phyloP scores from a whole-genome alignment of 2,888 invertebrate species.

The Drosophila stalkeri region DNA sequence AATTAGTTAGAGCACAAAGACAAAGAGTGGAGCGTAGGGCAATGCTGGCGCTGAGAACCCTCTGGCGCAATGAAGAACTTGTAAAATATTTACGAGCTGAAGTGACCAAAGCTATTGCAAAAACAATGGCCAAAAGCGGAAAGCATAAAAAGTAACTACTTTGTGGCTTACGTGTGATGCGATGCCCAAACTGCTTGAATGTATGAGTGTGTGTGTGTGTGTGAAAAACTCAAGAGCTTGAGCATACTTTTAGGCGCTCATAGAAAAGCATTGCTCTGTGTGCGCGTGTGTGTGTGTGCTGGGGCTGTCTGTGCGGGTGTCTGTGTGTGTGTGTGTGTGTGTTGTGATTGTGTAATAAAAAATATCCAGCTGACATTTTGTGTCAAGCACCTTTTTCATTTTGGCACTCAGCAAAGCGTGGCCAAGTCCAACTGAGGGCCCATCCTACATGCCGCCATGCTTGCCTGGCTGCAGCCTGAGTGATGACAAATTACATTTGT shows the following conservation, averaged over 20 bases:
- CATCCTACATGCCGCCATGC: constrained; percentile 24
- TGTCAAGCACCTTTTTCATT: constrained; percentile 82
- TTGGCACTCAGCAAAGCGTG: constrained; percentile 71
- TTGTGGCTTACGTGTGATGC: constrained; percentile 75
- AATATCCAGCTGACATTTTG: constrained; percentile 82
- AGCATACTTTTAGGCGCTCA: constrained; percentile 60
- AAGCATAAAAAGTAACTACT: constrained; percentile 79
- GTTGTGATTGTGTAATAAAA: constrained; percentile 80
- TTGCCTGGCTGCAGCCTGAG: constrained; percentile 75
- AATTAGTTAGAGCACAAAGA: constrained; percentile 60
- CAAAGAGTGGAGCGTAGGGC: constrained; percentile 10
- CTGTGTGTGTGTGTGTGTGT: constrained; percentile 42
- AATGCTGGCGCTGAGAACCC: neutral
- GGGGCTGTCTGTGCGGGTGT: constrained; percentile 23
- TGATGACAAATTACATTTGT: constrained; percentile 84
- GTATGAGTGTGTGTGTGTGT: constrained; percentile 12
- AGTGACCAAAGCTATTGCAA: constrained; percentile 63
- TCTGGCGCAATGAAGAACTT: constrained; percentile 56
- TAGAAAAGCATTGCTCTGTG: constrained; percentile 24
- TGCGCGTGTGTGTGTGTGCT: constrained; percentile 10
- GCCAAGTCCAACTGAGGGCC: constrained; percentile 48
- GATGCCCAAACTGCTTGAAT: constrained; percentile 25
- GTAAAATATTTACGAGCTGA: constrained; percentile 80
- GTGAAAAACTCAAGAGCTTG: constrained; percentile 44
- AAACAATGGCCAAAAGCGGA: constrained; percentile 66